Conservation (phyloP, 1,140 invertebrate genomes). For the Venturia canescens region DNA sequence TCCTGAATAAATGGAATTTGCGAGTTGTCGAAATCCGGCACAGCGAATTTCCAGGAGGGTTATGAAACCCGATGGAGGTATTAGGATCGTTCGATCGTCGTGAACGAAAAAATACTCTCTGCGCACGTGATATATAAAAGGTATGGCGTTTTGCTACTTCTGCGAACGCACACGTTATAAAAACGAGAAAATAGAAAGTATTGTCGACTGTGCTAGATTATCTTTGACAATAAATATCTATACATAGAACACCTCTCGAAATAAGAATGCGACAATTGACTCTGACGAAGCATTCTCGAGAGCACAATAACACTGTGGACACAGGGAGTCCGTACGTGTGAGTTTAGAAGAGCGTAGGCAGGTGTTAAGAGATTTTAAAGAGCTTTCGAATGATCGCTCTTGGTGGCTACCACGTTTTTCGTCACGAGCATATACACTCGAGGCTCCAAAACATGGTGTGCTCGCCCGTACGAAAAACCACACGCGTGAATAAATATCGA, state of each 20-base stretch:
- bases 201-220: too few species aligned
- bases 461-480: constrained; percentile 1
- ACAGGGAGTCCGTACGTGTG: background rate
- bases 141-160: too few species aligned
- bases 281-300: constrained; percentile 36
- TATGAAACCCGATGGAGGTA: too few species aligned
- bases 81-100: too few species aligned
- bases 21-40: too few species aligned
- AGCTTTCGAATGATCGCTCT: constrained; percentile 23
- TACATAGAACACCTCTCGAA: background rate
- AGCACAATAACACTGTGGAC: background rate
- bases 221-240: too few species aligned
- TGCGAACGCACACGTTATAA: too few species aligned
- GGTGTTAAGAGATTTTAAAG: constrained; percentile 37
- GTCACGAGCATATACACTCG: constrained; percentile 15
- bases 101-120: too few species aligned
- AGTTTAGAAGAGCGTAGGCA: background rate
- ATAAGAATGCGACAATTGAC: constrained; percentile 37
- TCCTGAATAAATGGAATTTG: too few species aligned
- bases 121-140: too few species aligned
- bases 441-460: background rate
- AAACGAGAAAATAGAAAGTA: too few species aligned
- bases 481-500: constrained; percentile 14
- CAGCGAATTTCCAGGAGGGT: too few species aligned
- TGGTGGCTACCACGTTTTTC: constrained; percentile 18